These are phyloP conservation scores for Blennius ocellaris DNA, from an alignment of 2,113 vertebrate genomes.

Conservation along the genomic window DNA sequence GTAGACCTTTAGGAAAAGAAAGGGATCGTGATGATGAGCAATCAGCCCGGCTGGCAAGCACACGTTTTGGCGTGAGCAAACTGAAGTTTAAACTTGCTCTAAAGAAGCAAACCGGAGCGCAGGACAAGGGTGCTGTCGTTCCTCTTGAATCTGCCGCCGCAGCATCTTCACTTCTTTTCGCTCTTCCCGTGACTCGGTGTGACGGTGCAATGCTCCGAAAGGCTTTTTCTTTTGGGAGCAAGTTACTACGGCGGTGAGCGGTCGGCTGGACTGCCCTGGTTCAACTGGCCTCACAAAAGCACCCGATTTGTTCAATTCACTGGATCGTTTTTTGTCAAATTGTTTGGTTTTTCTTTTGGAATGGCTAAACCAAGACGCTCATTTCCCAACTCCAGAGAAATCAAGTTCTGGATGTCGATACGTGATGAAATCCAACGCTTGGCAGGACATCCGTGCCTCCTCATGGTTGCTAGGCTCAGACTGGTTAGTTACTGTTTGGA, in stretches of 20 bases:
- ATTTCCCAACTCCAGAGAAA: neutral
- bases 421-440: conserved; percentile 13
- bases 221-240: neutral
- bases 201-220: neutral
- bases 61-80: neutral
- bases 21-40: neutral
- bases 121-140: neutral
- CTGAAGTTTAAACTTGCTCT: neutral
- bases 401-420: neutral
- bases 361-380: neutral
- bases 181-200: neutral
- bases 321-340: neutral
- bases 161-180: neutral
- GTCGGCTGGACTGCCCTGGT: neutral
- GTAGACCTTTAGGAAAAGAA: too few relatives aligned
- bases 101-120: neutral
- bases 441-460: neutral
- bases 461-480: conserved; percentile 23
- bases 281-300: conserved; percentile 1
- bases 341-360: neutral
- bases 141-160: neutral
- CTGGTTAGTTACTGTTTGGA: conserved; percentile 25
- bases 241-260: neutral
- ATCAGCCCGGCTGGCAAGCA: too few relatives aligned
- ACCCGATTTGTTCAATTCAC: neutral